Evolutionary conservation across 1,140 invertebrate genomes (phyloP), one percentile per base, ranked within the genome.

Genomic region (Calliopsis andreniformis): DNA sequence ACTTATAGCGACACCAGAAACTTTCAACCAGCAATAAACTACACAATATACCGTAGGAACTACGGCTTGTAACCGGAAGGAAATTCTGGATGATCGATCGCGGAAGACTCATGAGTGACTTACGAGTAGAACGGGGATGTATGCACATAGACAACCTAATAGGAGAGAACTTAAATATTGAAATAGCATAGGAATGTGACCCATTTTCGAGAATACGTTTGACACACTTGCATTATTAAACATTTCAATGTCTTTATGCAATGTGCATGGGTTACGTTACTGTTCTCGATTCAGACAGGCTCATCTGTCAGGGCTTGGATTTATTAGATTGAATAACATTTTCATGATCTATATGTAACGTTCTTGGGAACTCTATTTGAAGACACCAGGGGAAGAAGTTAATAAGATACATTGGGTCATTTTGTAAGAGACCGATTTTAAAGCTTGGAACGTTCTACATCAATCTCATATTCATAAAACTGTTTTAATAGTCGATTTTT

Each of bases 211-310:
- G n/a, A 18, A 25, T 32, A 47, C 58, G 49, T 77, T 75, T 66
- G 78, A 75, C 63, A 64, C 59, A 64, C 23, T 76, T 66, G 39
- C 71, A 25, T 42, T 61, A 68, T 62, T 73, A 80, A 80, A 18
- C 59, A 43, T 51, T 42, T 47, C 35, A n/a, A 25, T 35, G 64
- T 16, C 47, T 43, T 80, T 68, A 49, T 23, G 78, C 35, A 45
- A 76, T 80, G 28, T 79, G 80, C 43, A 66, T 76, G 30, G 58
- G 30, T 42, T 58, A 59, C 39, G 18, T 30, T 28, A n/a, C 35
- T 49, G 39, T 39, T 49, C 30, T 25, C 43, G 39, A 39, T 25
- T 47, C 14, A 30, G n/a, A n/a, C n/a, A n/a, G n/a, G n/a, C n/a
- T n/a, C n/a, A n/a, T n/a, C n/a, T n/a, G n/a, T n/a, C n/a, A n/a